Percentiles rank a stretch among this genome's conserved stretches.
Conservation (phyloP, 2,797 vertebrate species). For the Siniperca scherzeri region DNA sequence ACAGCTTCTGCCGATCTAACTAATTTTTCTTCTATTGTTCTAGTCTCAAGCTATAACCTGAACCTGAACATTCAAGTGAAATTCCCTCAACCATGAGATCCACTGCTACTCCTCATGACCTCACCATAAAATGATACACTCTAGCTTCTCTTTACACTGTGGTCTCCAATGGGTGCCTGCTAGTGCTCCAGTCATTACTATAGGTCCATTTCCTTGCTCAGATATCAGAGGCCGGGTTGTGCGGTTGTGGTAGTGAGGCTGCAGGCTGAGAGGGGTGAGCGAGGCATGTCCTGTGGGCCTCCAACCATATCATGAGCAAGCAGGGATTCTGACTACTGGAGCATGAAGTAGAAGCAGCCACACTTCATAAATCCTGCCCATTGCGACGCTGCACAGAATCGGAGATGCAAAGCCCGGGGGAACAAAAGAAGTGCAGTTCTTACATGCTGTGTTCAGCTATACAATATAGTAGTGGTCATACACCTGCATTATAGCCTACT, state of each 20-base stretch:
- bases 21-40: constrained; percentile 28
- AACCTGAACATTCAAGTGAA: constrained; percentile 37
- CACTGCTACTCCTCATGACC: constrained; percentile 44
- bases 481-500: constrained; percentile 24
- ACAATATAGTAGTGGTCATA: constrained; percentile 3
- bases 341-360: constrained; percentile 76
- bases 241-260: constrained; percentile 36
- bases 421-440: constrained; percentile 42
- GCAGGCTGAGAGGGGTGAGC: constrained; percentile 37
- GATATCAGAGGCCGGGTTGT: constrained; percentile 36
- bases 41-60: constrained; percentile 27
- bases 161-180: constrained; percentile 32
- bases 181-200: constrained; percentile 49
- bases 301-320: constrained; percentile 69
- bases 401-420: constrained; percentile 61
- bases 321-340: constrained; percentile 67
- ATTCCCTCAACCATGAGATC: constrained; percentile 51
- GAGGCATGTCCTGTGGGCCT: constrained; percentile 66
- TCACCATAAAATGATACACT: constrained; percentile 52
- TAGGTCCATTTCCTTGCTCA: constrained; percentile 29
- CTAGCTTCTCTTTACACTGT: constrained; percentile 41
- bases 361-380: constrained; percentile 77
- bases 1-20: background rate
- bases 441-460: constrained; percentile 49
- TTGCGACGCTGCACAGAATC: constrained; percentile 51